Evolutionary conservation across 2,113 vertebrate species (phyloP).

Genomic region (Emydura subglobosa): DNA sequence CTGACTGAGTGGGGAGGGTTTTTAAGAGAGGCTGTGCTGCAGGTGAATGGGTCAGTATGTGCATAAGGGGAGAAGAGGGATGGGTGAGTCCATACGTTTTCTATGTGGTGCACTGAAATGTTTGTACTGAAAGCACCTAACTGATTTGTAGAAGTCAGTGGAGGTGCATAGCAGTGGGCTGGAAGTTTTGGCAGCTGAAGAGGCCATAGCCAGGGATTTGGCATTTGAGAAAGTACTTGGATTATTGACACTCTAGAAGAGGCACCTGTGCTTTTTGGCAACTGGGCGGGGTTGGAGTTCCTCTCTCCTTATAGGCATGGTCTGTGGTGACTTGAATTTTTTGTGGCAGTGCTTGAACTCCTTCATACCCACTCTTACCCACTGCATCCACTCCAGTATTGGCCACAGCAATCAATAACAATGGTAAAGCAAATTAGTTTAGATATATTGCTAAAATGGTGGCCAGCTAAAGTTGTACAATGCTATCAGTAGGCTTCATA

Average conservation of each 20-base stretch:
- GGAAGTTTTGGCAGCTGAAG: neutral
- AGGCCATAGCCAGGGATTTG: neutral
- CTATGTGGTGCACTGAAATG: neutral
- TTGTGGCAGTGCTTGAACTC: no score
- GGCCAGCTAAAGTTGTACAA: no score
- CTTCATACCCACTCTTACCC: no score
- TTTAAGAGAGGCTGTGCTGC: neutral
- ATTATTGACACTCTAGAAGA: neutral
- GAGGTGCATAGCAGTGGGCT: neutral
- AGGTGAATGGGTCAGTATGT: neutral
- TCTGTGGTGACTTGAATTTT: no score
- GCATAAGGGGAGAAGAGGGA: neutral
- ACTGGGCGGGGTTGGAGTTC: neutral
- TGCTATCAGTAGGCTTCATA: no score
- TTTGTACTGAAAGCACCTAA: neutral
- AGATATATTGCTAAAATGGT: no score
- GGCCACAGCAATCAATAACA: no score
- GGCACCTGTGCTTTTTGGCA: neutral
- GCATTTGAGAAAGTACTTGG: neutral
- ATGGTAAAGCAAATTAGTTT: no score
- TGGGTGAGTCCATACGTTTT: neutral
- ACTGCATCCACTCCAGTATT: no score
- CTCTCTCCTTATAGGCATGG: neutral
- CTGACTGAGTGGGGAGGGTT: neutral
- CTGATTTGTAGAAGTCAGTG: neutral